Evolutionary conservation across 2,797 vertebrate species (phyloP).

Genomic region (Alca torda): DNA sequence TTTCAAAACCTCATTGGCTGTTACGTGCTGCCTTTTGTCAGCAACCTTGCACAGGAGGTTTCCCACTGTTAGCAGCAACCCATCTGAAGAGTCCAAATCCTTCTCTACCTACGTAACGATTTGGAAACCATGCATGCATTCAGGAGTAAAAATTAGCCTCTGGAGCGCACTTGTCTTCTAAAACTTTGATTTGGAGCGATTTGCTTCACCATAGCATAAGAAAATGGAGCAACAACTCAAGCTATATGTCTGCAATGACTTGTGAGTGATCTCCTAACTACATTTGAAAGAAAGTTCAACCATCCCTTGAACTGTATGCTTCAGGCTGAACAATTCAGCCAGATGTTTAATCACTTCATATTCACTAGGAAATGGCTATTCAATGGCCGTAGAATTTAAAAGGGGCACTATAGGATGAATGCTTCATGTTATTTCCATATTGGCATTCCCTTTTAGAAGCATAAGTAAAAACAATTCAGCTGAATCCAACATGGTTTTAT

Average conservation of each 20-base stretch:
- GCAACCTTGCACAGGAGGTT: background rate
- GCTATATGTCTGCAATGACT: constrained; percentile 1
- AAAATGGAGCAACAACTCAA: constrained; percentile 33
- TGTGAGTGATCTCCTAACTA: constrained; percentile 30
- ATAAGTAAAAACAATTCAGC: constrained; percentile 50
- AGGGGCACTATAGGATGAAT: constrained; percentile 3
- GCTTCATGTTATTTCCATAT: constrained; percentile 30
- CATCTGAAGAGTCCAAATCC: background rate
- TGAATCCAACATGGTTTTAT: constrained; percentile 22
- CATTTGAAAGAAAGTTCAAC: constrained; percentile 42
- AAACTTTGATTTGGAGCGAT: constrained; percentile 47
- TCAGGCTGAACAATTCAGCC: constrained; percentile 50
- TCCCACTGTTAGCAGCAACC: constrained; percentile 27
- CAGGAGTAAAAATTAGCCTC: constrained; percentile 23
- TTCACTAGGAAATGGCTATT: constrained; percentile 49
- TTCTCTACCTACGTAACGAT: background rate
- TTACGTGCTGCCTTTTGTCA: background rate
- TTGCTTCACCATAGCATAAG: constrained; percentile 22
- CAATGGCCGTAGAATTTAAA: constrained; percentile 42
- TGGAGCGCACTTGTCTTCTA: constrained; percentile 32
- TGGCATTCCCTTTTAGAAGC: constrained; percentile 17
- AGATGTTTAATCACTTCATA: constrained; percentile 67
- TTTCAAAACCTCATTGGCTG: background rate
- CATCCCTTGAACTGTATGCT: constrained; percentile 35
- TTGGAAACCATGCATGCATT: background rate